Conservation (phyloP, 1,140 invertebrate genomes). For the Fopius arisanus region DNA sequence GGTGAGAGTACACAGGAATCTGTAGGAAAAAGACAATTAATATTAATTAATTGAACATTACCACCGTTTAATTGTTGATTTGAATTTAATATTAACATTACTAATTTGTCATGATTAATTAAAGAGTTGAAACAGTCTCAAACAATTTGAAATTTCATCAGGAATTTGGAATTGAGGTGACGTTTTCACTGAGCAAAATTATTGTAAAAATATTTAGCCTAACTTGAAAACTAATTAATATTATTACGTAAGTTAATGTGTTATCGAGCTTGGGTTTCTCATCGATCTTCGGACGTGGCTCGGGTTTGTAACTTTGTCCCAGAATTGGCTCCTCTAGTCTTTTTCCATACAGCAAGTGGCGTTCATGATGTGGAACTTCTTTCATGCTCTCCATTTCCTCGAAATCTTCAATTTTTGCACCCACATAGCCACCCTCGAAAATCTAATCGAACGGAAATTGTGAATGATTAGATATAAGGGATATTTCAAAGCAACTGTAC, state of each 20-base stretch:
- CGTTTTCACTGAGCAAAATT: no score
- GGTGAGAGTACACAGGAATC: slow-evolving; percentile 69
- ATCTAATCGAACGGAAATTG: slow-evolving; percentile 35
- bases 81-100: no score
- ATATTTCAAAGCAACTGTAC: no score
- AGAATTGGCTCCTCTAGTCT: slow-evolving; percentile 59
- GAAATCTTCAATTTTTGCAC: slow-evolving; percentile 21
- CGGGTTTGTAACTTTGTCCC: slow-evolving; percentile 60
- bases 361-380: slow-evolving; percentile 44
- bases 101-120: no score
- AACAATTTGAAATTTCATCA: slow-evolving; percentile 6
- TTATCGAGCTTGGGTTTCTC: slow-evolving; percentile 60
- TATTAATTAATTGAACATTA: no score
- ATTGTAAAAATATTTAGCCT: no score
- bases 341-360: slow-evolving; percentile 58
- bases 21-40: slow-evolving; percentile 38
- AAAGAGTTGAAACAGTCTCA: background rate
- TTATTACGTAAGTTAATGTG: slow-evolving; percentile 56
- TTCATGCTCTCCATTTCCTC: slow-evolving; percentile 30
- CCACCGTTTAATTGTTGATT: background rate
- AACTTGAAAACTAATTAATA: no score
- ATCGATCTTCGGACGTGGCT: slow-evolving; percentile 50
- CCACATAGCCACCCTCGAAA: slow-evolving; percentile 38
- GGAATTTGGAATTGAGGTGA: no score
- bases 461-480: no score